phyloP scores from a whole-genome alignment of 1,140 invertebrate species.

The Anagrus nilaparvatae region DNA sequence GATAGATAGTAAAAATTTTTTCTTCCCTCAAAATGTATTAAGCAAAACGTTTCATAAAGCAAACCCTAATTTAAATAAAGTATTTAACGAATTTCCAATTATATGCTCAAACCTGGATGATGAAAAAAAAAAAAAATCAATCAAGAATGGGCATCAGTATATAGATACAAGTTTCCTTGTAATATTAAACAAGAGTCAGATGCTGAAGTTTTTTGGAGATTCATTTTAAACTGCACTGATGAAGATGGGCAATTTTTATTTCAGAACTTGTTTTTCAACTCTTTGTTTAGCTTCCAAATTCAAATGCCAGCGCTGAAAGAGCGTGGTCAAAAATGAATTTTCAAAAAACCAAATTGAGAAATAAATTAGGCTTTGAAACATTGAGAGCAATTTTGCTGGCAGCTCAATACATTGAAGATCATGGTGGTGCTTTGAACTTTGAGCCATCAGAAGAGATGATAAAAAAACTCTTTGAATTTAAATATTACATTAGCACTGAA shows the following conservation, averaged over 20 bases:
- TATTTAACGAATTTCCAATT: background rate
- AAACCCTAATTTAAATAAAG: background rate
- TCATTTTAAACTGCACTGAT: background rate
- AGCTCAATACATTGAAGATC: background rate
- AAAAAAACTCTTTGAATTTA: too few relatives aligned
- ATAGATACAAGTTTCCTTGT: background rate
- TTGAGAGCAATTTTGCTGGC: background rate
- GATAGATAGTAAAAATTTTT: background rate
- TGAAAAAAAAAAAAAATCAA: background rate
- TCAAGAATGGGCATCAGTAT: background rate
- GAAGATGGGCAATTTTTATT: background rate
- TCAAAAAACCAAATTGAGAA: background rate
- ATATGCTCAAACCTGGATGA: background rate
- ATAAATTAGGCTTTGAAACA: background rate
- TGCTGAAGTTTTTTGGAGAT: background rate
- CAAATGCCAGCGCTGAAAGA: background rate
- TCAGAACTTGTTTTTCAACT: background rate
- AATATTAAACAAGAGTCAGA: background rate
- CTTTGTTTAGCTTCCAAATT: background rate
- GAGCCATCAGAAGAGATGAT: background rate
- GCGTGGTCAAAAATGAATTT: background rate
- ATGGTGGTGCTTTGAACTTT: background rate
- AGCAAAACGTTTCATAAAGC: background rate
- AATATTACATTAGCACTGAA: too few relatives aligned
- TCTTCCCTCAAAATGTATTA: background rate